phyloP scores from a whole-genome alignment of 2,797 vertebrate genomes.

The Lithobates pipiens region DNA sequence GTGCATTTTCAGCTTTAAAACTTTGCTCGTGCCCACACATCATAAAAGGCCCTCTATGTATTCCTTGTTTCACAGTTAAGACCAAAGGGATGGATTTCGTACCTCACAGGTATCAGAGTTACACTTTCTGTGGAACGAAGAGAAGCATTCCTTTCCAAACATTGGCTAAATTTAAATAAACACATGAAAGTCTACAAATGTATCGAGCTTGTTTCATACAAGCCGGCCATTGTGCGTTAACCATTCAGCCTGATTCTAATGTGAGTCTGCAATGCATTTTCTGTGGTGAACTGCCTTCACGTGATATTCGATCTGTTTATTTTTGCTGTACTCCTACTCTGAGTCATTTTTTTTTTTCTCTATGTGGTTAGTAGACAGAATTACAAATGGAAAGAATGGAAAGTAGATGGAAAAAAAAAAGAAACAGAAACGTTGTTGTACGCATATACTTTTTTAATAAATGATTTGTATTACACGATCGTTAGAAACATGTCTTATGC shows the following conservation, averaged over 20 bases:
- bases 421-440: background rate
- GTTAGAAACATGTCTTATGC: background rate
- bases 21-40: background rate
- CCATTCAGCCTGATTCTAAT: background rate
- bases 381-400: conserved; percentile 23
- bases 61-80: background rate
- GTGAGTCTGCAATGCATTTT: conserved; percentile 23
- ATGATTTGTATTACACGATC: background rate
- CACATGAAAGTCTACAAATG: conserved; percentile 10
- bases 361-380: conserved; percentile 7
- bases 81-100: background rate
- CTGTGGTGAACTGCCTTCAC: conserved; percentile 18
- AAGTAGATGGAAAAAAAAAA: background rate
- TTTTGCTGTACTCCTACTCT: conserved; percentile 39
- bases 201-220: conserved; percentile 8
- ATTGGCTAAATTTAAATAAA: conserved; percentile 37
- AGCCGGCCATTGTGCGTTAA: conserved; percentile 25
- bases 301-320: conserved; percentile 51
- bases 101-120: background rate
- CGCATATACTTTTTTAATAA: background rate
- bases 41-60: conserved; percentile 8
- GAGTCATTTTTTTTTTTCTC: conserved; percentile 23
- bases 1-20: background rate
- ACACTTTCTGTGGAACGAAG: conserved; percentile 23
- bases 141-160: conserved; percentile 12